Conservation (phyloP, 1,140 invertebrate species). For the Drosophila oshimai region DNA sequence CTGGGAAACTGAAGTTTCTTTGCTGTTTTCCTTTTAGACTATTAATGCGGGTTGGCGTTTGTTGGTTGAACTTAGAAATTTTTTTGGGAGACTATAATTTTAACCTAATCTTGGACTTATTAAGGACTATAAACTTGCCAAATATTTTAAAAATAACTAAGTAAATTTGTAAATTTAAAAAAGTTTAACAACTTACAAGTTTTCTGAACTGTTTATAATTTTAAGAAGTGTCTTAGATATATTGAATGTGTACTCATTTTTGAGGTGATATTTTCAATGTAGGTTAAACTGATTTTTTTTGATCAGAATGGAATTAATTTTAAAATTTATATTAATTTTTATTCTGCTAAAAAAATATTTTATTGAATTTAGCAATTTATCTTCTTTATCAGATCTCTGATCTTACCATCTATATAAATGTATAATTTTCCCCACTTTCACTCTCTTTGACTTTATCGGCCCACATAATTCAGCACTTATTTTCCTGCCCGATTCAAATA, state of each 20-base stretch:
- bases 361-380: neutral
- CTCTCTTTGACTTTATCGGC: conserved; percentile 3
- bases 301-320: too few relatives aligned
- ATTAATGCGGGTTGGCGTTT: conserved; percentile 53
- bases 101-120: neutral
- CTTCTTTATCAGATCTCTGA: neutral
- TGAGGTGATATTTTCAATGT: too few relatives aligned
- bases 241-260: too few relatives aligned
- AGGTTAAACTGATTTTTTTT: too few relatives aligned
- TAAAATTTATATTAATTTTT: too few relatives aligned
- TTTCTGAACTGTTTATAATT: too few relatives aligned
- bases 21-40: neutral
- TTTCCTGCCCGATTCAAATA: conserved; percentile 18
- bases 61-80: neutral
- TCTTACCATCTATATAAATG: neutral
- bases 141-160: too few relatives aligned
- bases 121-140: too few relatives aligned
- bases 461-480: conserved; percentile 25
- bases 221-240: too few relatives aligned
- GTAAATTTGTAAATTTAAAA: too few relatives aligned
- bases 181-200: too few relatives aligned
- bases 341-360: neutral
- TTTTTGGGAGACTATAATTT: neutral
- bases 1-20: conserved; percentile 39
- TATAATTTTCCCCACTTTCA: neutral